Conservation (phyloP, 2,888 invertebrate species). For the Sipha maydis region DNA sequence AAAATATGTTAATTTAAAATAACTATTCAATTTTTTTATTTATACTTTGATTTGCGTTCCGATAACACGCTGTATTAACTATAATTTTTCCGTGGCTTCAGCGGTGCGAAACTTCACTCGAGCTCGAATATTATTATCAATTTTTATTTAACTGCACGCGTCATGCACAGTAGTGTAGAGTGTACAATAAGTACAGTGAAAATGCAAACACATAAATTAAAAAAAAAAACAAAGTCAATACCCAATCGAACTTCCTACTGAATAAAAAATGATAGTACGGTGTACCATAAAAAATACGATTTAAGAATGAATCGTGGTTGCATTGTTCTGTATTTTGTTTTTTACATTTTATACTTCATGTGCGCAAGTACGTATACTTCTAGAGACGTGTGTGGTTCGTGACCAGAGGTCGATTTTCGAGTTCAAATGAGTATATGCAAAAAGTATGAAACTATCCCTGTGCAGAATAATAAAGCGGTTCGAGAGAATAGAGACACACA, state of each 20-base stretch:
- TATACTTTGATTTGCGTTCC: too few relatives aligned
- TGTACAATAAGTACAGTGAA: not conserved
- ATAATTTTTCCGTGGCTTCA: not conserved
- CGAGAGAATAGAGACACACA: constrained; percentile 18
- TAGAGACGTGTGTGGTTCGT: constrained; percentile 56
- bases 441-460: not conserved
- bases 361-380: not conserved
- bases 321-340: constrained; percentile 31
- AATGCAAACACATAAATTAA: not conserved
- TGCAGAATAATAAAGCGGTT: constrained; percentile 5
- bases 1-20: constrained; percentile 22
- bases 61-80: not conserved
- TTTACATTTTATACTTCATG: not conserved
- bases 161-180: not conserved
- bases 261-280: constrained; percentile 5
- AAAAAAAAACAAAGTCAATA: not conserved
- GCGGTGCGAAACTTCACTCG: not conserved
- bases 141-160: not conserved
- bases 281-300: constrained; percentile 35
- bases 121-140: not conserved
- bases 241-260: not conserved
- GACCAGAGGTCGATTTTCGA: constrained; percentile 54
- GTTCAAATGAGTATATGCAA: constrained; percentile 40
- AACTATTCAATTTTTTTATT: not conserved
- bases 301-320: constrained; percentile 58